Evolutionary conservation across 1,140 invertebrate species (phyloP).

Genomic region (Cydia splendana): DNA sequence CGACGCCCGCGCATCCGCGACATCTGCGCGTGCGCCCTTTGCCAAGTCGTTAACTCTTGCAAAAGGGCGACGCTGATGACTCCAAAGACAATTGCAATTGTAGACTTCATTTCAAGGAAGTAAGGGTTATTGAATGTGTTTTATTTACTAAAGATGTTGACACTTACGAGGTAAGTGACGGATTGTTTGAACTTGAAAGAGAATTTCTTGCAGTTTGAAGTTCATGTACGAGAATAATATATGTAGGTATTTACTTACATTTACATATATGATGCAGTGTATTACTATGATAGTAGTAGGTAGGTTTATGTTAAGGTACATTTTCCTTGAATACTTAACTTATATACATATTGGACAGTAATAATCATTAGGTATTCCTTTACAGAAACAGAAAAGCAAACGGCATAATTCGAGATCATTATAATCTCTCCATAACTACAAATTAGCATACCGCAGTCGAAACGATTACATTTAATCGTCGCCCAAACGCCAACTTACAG

Average conservation of each 20-base stretch:
- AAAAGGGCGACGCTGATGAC: background rate
- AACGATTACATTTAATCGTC: background rate
- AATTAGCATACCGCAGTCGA: background rate
- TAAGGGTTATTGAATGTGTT: background rate
- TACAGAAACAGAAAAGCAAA: background rate
- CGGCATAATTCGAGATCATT: background rate
- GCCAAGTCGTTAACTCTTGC: slow-evolving; percentile 4
- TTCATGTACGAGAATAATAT: background rate
- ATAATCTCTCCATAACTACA: background rate
- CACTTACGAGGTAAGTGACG: background rate
- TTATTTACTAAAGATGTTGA: background rate
- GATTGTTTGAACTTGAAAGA: slow-evolving; percentile 3
- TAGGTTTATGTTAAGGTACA: no score
- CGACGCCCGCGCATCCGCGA: background rate
- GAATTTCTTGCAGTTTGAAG: background rate
- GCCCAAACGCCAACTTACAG: background rate
- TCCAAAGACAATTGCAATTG: background rate
- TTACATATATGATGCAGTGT: no score
- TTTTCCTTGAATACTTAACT: no score
- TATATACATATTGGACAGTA: no score
- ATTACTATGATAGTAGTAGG: no score
- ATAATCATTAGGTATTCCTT: background rate
- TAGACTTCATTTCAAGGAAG: background rate
- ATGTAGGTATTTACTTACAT: no score
- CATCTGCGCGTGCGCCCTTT: slow-evolving; percentile 23